These are phyloP conservation scores for Poeciliopsis presidionis DNA, from an alignment of 2,797 vertebrate genomes.

Conservation along the genomic window DNA sequence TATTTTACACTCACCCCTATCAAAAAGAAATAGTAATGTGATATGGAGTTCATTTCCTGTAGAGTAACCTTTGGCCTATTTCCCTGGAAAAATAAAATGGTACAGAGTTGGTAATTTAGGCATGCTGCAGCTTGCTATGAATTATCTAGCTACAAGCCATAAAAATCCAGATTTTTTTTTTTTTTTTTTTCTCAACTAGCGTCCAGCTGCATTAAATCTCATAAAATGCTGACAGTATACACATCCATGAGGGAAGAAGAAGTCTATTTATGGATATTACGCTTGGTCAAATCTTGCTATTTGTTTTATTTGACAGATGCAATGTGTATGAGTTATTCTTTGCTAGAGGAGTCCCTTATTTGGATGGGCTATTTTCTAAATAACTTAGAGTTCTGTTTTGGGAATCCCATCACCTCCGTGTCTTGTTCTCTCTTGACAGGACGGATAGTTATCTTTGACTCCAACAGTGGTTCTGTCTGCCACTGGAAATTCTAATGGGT, in stretches of 20 bases:
- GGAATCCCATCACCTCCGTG: neutral
- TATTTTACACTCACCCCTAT: constrained; percentile 74
- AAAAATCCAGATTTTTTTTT: constrained; percentile 21
- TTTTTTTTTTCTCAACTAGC: constrained; percentile 36
- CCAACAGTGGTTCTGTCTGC: neutral
- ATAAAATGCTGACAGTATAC: constrained; percentile 13
- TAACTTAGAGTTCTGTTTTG: neutral
- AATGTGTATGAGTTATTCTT: neutral
- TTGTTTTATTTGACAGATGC: constrained; percentile 14
- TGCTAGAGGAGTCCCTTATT: neutral
- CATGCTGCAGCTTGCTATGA: constrained; percentile 62
- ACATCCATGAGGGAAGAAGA: neutral
- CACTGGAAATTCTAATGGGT: neutral
- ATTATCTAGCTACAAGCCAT: constrained; percentile 56
- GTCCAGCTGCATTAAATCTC: constrained; percentile 23
- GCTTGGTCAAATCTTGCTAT: neutral
- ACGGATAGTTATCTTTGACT: neutral
- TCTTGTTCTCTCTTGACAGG: neutral
- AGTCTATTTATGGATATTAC: constrained; percentile 24
- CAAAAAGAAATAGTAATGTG: constrained; percentile 72
- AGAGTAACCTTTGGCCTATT: constrained; percentile 71
- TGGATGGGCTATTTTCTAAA: neutral
- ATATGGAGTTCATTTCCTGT: constrained; percentile 78
- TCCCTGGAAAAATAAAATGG: constrained; percentile 64
- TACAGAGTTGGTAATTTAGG: constrained; percentile 67